Base-by-base conservation (phyloP, 2,888 invertebrate genomes). In the Crocallis elinguaria region DNA sequence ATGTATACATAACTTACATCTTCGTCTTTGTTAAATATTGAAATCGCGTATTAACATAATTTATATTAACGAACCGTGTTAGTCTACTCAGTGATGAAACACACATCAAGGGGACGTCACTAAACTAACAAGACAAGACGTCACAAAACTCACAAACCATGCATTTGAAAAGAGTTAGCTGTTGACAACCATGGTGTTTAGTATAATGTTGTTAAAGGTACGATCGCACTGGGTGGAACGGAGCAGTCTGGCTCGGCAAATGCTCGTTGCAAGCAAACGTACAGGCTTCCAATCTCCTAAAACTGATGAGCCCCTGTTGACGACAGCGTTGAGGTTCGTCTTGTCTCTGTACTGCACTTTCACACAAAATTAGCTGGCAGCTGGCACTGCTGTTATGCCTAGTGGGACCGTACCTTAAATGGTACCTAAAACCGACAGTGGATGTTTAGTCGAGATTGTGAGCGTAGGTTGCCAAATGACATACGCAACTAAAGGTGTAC, bases 381-480 rank as follows among this genome's bases (percentile, higher is more conserved):
- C n/a, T n/a, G n/a, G n/a, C n/a, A n/a, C n/a, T n/a, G n/a, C n/a
- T n/a, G n/a, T n/a, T n/a, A n/a, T n/a, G n/a, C n/a, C n/a, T n/a
- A n/a, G n/a, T n/a, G n/a, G n/a, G n/a, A n/a, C n/a, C n/a, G n/a
- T n/a, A n/a, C n/a, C n/a, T n/a, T n/a, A n/a, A n/a, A n/a, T n/a
- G n/a, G n/a, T n/a, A n/a, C n/a, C n/a, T n/a, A n/a, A n/a, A n/a
- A n/a, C n/a, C 14, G 32, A 38, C 32, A 19, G 38, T 51, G 43
- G 25, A 44, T 33, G 44, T 33, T 44, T 19, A 44, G 37, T 21
- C 5, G 33, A 44, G 37, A 38, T 16, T 25, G 78, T 75, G 61
- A 79, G 80, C 70, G 80, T 74, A 62, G 62, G 67, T 74, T 77
- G 72, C 76, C 75, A 77, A 77, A 79, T 68, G 67, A 72, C 57